phyloP scores from a whole-genome alignment of 2,113 vertebrate genomes.

The Brachyhypopomus gauderio region DNA sequence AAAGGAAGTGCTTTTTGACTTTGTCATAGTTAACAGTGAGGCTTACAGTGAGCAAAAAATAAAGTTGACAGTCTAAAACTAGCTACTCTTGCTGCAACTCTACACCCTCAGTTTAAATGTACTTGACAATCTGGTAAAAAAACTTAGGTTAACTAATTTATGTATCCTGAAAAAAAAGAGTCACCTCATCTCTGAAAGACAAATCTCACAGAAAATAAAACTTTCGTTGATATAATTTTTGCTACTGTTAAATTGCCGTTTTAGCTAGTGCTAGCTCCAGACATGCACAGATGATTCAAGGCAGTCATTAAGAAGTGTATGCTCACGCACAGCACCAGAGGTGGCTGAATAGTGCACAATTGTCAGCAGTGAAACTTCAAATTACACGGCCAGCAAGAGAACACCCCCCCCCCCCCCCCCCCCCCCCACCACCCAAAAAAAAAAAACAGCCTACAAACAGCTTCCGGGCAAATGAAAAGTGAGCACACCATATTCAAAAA shows the following conservation, averaged over 20 bases:
- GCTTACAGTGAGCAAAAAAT: neutral
- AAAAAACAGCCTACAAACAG: conserved; percentile 2
- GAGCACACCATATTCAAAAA: neutral
- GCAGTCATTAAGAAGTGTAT: neutral
- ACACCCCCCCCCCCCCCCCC: too few species aligned
- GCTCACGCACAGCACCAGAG: neutral
- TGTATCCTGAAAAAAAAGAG: neutral
- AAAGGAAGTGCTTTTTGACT: too few species aligned
- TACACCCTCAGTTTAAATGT: neutral
- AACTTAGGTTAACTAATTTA: neutral
- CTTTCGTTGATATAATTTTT: neutral
- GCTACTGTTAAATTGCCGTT: neutral
- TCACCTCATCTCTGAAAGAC: neutral
- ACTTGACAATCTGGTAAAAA: neutral
- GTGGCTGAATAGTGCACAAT: neutral
- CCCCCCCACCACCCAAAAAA: too few species aligned
- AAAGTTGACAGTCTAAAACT: neutral
- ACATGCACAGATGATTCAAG: neutral
- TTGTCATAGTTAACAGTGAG: neutral
- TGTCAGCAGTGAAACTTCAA: neutral
- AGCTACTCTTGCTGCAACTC: neutral
- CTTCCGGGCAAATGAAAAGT: neutral
- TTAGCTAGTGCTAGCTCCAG: neutral
- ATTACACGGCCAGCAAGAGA: conserved; percentile 12
- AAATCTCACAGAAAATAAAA: neutral